phyloP scores from a whole-genome alignment of 2,113 vertebrate species.

The Brachyhypopomus gauderio region DNA sequence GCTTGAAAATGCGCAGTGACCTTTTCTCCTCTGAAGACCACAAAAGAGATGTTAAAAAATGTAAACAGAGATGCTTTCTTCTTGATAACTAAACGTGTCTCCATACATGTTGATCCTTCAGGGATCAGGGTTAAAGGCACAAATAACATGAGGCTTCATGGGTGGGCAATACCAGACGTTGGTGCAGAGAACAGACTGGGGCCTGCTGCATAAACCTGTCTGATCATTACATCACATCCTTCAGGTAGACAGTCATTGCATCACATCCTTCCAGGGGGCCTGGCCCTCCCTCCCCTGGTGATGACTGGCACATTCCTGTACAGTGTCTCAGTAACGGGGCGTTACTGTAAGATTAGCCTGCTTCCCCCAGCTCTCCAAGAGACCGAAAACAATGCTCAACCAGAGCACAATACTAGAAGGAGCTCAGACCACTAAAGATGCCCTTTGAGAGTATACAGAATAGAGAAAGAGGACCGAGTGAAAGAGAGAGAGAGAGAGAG shows the following conservation, averaged over 20 bases:
- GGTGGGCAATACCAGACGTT: too few species aligned
- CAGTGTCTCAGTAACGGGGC: conserved; percentile 14
- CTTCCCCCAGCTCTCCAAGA: conserved; percentile 18
- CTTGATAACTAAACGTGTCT: neutral
- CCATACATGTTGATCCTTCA: neutral
- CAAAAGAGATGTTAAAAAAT: neutral
- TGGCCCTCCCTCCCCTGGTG: neutral
- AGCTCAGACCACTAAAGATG: conserved; percentile 7
- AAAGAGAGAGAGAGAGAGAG: neutral
- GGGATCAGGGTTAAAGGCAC: neutral
- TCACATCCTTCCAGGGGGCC: neutral
- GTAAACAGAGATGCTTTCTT: neutral
- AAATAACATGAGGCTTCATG: neutral
- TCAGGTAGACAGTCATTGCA: conserved; percentile 4
- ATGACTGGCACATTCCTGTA: conserved; percentile 16
- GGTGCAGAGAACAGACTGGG: neutral
- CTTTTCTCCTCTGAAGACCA: neutral
- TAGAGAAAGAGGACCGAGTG: neutral
- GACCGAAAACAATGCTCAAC: neutral
- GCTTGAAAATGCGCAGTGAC: neutral
- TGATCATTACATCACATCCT: neutral
- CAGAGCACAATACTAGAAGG: neutral
- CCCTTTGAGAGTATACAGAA: conserved; percentile 14
- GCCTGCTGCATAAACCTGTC: conserved; percentile 8
- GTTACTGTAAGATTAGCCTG: conserved; percentile 15